Percentiles rank a stretch among this genome's conserved stretches.
Conservation (phyloP, 2,113 vertebrate genomes). For the Collichthys lucidus region DNA sequence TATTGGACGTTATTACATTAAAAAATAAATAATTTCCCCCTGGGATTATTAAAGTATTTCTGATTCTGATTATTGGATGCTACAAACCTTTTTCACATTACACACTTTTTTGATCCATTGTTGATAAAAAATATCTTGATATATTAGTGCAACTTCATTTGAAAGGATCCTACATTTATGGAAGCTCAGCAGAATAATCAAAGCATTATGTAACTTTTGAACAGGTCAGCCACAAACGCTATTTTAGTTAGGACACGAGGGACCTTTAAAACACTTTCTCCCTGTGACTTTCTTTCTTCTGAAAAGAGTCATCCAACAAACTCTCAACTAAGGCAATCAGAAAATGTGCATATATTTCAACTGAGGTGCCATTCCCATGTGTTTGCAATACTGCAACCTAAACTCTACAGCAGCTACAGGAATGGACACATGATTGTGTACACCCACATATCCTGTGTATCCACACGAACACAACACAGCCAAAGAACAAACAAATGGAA, state of each 20-base stretch:
- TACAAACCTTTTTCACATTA: too few species aligned
- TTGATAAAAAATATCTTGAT: too few species aligned
- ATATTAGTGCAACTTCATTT: not conserved
- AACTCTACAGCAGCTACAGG: not conserved
- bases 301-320: not conserved
- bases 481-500: constrained; percentile 17
- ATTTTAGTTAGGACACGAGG: too few species aligned
- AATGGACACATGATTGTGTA: constrained; percentile 11
- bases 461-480: constrained; percentile 5
- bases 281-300: not conserved
- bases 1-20: too few species aligned
- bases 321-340: not conserved
- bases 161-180: not conserved
- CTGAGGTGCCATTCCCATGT: not conserved
- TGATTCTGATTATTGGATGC: too few species aligned
- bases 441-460: constrained; percentile 16
- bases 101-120: too few species aligned
- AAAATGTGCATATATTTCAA: not conserved
- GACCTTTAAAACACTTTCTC: not conserved
- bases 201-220: not conserved
- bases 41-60: too few species aligned
- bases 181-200: not conserved
- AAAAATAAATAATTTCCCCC: too few species aligned
- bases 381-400: constrained; percentile 3
- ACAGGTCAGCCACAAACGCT: not conserved